Evolutionary conservation across 2,797 vertebrate genomes (phyloP).

Genomic region (Catamblyrhynchus diadema): DNA sequence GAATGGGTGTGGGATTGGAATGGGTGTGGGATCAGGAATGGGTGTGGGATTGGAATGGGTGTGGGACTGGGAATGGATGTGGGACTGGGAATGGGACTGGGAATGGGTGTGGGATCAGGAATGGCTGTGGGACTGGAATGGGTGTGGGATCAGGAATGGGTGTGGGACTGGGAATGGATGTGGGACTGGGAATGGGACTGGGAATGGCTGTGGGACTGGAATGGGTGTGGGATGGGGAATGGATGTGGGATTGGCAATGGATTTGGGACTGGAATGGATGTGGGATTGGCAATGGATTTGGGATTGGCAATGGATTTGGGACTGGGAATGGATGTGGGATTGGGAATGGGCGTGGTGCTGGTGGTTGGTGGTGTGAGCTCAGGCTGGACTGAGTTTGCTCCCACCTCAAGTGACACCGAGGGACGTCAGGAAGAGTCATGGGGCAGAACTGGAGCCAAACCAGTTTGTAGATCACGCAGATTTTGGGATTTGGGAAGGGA

Average conservation of each 20-base stretch:
- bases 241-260: no score
- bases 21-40: fast-evolving
- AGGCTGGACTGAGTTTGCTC: fast-evolving
- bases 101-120: fast-evolving
- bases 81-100: neutral
- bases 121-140: fast-evolving
- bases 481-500: fast-evolving
- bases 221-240: no score
- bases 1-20: fast-evolving
- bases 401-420: neutral
- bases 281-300: no score
- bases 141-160: fast-evolving
- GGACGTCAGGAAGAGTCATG: fast-evolving
- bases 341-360: no score
- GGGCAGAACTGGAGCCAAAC: neutral
- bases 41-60: fast-evolving
- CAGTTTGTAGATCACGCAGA: neutral
- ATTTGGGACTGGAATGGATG: no score
- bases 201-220: no score
- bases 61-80: fast-evolving
- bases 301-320: fast-evolving
- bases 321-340: no score
- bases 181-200: fast-evolving
- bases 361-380: neutral
- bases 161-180: fast-evolving